Percentiles rank a stretch among this genome's conserved stretches.
Conservation (phyloP, 2,113 vertebrate genomes). For the Oncorhynchus nerka region DNA sequence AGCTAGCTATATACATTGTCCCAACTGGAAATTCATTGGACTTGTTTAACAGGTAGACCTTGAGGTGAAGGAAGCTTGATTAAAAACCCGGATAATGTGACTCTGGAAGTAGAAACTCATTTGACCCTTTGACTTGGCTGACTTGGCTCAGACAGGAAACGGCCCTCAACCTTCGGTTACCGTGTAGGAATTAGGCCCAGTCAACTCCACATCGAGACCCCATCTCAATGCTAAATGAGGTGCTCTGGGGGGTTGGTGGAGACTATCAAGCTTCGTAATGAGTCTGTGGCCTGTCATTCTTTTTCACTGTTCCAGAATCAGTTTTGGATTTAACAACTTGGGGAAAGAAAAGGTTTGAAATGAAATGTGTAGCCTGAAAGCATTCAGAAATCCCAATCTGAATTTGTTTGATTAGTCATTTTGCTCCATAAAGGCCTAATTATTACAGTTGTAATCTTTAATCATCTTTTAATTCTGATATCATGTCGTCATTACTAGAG, state of each 20-base stretch:
- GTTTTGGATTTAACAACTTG: neutral
- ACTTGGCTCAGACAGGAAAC: neutral
- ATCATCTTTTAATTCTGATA: conserved; percentile 53
- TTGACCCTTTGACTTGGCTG: conserved; percentile 9
- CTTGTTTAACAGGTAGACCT: neutral
- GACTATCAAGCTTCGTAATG: neutral
- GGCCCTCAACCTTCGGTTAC: neutral
- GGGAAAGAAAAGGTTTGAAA: neutral
- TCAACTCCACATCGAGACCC: neutral
- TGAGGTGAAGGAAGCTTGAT: conserved; percentile 11
- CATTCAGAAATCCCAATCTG: conserved; percentile 39
- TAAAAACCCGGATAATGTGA: conserved; percentile 11
- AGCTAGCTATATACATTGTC: neutral
- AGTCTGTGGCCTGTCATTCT: neutral
- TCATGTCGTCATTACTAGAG: conserved; percentile 29
- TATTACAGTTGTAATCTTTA: conserved; percentile 48
- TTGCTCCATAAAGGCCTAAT: conserved; percentile 46
- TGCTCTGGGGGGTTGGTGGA: neutral
- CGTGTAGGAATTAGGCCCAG: neutral
- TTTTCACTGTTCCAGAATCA: neutral
- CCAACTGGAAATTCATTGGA: conserved; percentile 4
- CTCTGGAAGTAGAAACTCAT: conserved; percentile 17
- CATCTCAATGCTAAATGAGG: neutral
- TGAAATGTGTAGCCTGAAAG: conserved; percentile 38
- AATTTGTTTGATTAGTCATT: conserved; percentile 45